These are phyloP conservation scores for Mus spicilegus DNA, from an alignment of 2,113 vertebrate genomes.

Conservation along the genomic window DNA sequence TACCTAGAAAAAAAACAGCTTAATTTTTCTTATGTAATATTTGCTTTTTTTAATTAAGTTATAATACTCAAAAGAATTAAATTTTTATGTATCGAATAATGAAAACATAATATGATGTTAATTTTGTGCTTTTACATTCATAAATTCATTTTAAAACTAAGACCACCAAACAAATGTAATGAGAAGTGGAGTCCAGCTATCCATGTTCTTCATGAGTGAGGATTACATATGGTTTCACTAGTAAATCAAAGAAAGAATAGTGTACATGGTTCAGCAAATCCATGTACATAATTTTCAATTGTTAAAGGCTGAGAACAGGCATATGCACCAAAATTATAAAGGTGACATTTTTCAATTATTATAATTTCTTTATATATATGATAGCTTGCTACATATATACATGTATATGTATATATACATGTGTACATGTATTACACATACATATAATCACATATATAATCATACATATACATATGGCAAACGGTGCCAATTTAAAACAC, in stretches of 20 bases:
- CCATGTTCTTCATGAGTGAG: not conserved
- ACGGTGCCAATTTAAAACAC: not conserved
- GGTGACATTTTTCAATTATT: constrained; percentile 28
- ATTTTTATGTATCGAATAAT: not conserved
- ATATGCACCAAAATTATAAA: not conserved
- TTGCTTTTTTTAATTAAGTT: constrained; percentile 3
- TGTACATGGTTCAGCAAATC: not conserved
- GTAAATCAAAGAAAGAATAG: not conserved
- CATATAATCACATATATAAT: no score
- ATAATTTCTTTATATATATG: not conserved
- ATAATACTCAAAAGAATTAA: not conserved
- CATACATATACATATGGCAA: not conserved
- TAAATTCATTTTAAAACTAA: not conserved
- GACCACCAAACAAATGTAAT: not conserved
- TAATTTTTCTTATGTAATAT: not conserved
- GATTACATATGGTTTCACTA: not conserved
- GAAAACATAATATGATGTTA: not conserved
- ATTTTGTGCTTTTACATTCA: not conserved
- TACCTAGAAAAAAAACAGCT: not conserved
- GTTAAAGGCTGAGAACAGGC: not conserved
- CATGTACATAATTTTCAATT: not conserved
- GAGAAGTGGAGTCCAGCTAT: not conserved
- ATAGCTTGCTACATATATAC: no score
- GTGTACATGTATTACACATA: no score
- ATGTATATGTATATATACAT: no score